A percentile compares a stretch with the other conserved stretches of the same genome.
Conservation (phyloP, 1,140 invertebrate species). For the Meloidogyne floridensis region DNA sequence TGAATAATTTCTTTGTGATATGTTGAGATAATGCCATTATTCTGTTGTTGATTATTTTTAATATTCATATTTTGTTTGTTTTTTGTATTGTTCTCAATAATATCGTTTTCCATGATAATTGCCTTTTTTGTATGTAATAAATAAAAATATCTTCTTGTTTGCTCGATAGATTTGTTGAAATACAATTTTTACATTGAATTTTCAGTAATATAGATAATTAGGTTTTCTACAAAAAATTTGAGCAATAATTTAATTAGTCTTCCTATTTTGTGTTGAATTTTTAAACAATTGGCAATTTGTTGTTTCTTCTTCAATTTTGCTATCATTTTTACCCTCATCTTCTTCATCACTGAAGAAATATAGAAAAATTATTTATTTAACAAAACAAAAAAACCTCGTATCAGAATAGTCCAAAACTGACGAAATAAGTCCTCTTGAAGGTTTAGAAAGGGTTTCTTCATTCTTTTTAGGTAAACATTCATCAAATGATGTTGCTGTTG, state of each 20-base stretch:
- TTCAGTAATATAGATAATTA: no score
- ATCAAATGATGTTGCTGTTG: not conserved
- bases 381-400: conserved; percentile 2
- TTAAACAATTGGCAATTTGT: not conserved
- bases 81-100: no score
- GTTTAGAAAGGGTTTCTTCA: not conserved
- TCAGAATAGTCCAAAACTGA: conserved; percentile 6
- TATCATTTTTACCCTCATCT: not conserved
- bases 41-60: no score
- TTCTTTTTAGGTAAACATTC: not conserved
- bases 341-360: not conserved
- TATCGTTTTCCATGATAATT: no score
- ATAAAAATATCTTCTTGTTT: no score
- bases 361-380: not conserved
- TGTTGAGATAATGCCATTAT: no score
- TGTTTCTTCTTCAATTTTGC: not conserved
- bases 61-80: no score
- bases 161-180: no score
- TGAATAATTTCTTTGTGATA: no score
- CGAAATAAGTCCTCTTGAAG: not conserved
- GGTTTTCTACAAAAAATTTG: no score
- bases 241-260: not conserved
- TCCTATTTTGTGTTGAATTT: not conserved
- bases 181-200: no score
- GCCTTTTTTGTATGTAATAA: no score